Percentiles rank a stretch among this genome's conserved stretches.
These are phyloP conservation scores for Himalopsyche anomala DNA, from an alignment of 2,888 invertebrate species.

Conservation along the genomic window DNA sequence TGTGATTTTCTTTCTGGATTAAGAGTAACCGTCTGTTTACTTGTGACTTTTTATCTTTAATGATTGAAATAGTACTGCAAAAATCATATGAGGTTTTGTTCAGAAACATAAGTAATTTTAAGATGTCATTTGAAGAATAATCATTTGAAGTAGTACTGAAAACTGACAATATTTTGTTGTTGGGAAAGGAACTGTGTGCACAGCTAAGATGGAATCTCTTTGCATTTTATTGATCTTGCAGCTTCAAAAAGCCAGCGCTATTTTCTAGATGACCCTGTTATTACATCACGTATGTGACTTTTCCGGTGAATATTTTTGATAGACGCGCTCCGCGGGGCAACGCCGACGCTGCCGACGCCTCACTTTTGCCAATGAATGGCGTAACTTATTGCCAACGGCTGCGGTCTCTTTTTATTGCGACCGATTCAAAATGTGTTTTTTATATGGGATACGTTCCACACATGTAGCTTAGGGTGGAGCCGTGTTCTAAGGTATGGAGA, in stretches of 20 bases:
- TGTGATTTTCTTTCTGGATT: too few relatives aligned
- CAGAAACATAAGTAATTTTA: too few relatives aligned
- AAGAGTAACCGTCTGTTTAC: too few relatives aligned
- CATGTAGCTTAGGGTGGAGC: conserved; percentile 1
- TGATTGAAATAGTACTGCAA: too few relatives aligned
- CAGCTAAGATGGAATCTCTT: neutral
- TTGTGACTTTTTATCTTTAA: too few relatives aligned
- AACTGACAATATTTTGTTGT: too few relatives aligned
- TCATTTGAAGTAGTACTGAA: too few relatives aligned
- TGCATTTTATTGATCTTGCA: conserved; percentile 16
- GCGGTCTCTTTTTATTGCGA: conserved; percentile 45
- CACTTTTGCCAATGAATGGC: conserved; percentile 47
- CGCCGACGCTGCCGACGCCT: conserved; percentile 41
- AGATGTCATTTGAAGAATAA: too few relatives aligned
- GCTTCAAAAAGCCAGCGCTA: conserved; percentile 1
- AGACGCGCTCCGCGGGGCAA: conserved; percentile 52
- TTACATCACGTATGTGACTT: conserved; percentile 55
- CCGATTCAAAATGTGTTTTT: conserved; percentile 36
- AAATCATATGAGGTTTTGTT: too few relatives aligned
- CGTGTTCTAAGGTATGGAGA: neutral
- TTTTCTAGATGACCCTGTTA: conserved; percentile 36
- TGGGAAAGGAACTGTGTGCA: neutral
- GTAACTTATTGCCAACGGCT: conserved; percentile 49
- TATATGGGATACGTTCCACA: conserved; percentile 23
- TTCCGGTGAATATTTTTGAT: conserved; percentile 59